Percentiles rank a stretch among this genome's conserved stretches.
Evolutionary conservation across 2,797 vertebrate genomes (phyloP).

Genomic region (Furcifer pardalis): DNA sequence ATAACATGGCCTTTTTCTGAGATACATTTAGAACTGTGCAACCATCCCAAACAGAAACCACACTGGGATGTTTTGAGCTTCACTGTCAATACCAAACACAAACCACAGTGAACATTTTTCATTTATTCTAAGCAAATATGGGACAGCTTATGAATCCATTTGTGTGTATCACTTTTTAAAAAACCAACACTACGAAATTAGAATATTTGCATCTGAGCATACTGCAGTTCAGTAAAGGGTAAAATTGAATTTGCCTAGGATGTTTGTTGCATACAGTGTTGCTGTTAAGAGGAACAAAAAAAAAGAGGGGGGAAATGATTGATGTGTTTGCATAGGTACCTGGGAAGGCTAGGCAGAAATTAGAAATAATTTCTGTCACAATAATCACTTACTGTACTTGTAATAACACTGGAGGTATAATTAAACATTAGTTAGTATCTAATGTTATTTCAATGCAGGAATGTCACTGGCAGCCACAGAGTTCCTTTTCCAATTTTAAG

Average conservation of each 20-base stretch:
- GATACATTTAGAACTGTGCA: slow-evolving; percentile 17
- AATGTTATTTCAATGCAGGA: too few species aligned
- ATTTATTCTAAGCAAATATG: neutral
- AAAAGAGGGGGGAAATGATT: slow-evolving; percentile 1
- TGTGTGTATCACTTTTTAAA: neutral
- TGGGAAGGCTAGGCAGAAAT: neutral
- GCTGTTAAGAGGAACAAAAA: neutral
- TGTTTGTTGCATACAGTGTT: neutral
- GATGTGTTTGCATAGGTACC: neutral
- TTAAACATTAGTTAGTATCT: too few species aligned
- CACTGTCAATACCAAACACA: neutral
- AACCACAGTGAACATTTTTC: neutral
- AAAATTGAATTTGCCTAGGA: slow-evolving; percentile 18
- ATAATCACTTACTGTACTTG: neutral
- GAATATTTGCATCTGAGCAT: slow-evolving; percentile 16
- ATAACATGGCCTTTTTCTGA: neutral
- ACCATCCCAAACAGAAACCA: neutral
- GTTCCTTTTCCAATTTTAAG: neutral
- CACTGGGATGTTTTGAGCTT: neutral
- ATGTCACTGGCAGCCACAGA: neutral
- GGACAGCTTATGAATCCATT: neutral
- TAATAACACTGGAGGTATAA: neutral
- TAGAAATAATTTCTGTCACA: neutral
- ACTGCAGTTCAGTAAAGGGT: slow-evolving; percentile 5
- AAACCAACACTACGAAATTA: neutral